These are phyloP conservation scores for Phataginus tetradactyla DNA, from an alignment of 2,797 vertebrate genomes.

Conservation along the genomic window DNA sequence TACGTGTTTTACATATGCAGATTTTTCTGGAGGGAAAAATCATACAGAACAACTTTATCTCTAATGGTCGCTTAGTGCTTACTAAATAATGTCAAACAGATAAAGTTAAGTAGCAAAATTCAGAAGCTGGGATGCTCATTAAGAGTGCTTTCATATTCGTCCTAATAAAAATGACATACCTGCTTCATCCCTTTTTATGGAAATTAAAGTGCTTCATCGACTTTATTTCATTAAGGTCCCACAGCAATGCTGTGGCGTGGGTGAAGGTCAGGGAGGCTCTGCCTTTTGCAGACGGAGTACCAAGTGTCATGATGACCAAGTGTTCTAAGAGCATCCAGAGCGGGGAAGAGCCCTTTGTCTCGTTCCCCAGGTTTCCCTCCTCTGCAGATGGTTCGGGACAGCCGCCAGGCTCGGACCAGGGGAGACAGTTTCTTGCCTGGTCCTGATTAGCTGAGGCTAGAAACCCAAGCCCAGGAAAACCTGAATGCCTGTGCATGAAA, in stretches of 20 bases:
- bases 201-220: conserved; percentile 27
- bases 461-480: not conserved
- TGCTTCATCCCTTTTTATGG: conserved; percentile 37
- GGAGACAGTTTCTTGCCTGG: not conserved
- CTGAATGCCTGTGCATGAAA: not conserved
- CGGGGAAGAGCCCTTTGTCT: not conserved
- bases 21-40: not conserved
- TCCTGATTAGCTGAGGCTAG: not conserved
- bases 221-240: conserved; percentile 1
- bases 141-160: conserved; percentile 34
- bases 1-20: not conserved
- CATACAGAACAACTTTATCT: not conserved
- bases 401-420: not conserved
- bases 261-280: conserved; percentile 56
- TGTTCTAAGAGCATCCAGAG: not conserved
- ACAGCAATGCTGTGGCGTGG: not conserved
- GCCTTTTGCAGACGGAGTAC: not conserved
- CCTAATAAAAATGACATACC: conserved; percentile 58
- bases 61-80: conserved; percentile 9
- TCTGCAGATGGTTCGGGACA: not conserved
- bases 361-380: not conserved
- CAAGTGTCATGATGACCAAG: not conserved
- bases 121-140: conserved; percentile 29
- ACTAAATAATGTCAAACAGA: conserved; percentile 28
- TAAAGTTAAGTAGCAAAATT: conserved; percentile 50